Evolutionary conservation across 2,888 invertebrate species (phyloP), one percentile per base, ranked within the genome.

Genomic region (Drosophila anomalata): DNA sequence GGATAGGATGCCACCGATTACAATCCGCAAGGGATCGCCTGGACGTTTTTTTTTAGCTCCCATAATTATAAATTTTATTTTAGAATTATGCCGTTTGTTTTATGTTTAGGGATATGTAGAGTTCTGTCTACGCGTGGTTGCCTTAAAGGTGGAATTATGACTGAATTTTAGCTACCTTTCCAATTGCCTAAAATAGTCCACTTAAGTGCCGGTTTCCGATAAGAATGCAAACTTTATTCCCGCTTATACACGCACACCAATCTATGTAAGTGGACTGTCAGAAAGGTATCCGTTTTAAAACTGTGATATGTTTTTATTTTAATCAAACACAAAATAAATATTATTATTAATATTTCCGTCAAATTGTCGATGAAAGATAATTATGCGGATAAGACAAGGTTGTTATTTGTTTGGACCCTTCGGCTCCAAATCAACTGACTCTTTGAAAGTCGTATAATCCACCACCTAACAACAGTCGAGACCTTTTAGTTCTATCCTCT

Each of bases 21-120:
- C 2, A 36, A 82, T 81, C 42, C 68, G 68, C 26, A 84, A 11
- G 0, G 87, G 71, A 52, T 55, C 55, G 2, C 7, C 51, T 3
- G 39, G 22, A 11, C 17, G 33, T 4, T 44, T 54, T 53, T 46
- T 51, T n/a, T 29, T 22, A 20, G 29, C 8, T 8, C 39, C 44
- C 69, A 69, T 69, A 33, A 8, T 17, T 22, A 2, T 9, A 3
- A 12, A 11, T 24, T 22, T 36, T 36, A 2, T 5, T n/a, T 14
- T 0, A 2, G n/a, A 36, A 36, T n/a, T 36, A 36, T n/a, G 6
- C n/a, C 36, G 36, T n/a, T 36, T 1, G 33, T 7, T 7, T 36
- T 36, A 36, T 36, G n/a, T n/a, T n/a, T n/a, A 6, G 2, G n/a
- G 36, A 36, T n/a, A 36, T 36, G n/a, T n/a, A 36, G 36, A n/a